Conservation (phyloP, 2,797 vertebrate genomes). For the Phalanger gymnotis region DNA sequence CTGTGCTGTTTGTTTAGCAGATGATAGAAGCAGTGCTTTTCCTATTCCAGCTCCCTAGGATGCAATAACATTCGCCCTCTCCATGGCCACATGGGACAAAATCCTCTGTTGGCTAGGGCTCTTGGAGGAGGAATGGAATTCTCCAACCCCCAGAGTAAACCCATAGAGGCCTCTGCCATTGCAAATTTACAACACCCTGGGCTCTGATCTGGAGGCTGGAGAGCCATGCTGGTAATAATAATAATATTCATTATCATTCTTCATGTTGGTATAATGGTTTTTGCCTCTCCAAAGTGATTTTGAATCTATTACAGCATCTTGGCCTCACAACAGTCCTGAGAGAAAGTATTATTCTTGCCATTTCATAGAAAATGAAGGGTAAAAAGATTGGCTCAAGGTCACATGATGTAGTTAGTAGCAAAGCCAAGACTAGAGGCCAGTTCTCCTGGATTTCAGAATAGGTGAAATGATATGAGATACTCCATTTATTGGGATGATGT, state of each 20-base stretch:
- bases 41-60: background rate
- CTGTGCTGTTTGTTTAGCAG: background rate
- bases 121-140: background rate
- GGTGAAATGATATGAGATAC: background rate
- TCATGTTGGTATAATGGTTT: background rate
- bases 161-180: background rate
- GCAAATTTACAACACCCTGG: background rate
- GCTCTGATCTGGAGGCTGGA: background rate
- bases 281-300: background rate
- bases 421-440: background rate
- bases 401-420: background rate
- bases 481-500: conserved; percentile 33
- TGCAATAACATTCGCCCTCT: background rate
- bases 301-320: background rate
- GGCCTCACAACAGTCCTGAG: background rate
- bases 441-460: background rate
- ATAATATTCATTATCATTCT: background rate
- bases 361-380: background rate
- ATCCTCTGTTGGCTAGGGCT: background rate
- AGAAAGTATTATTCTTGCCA: background rate
- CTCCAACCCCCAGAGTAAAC: background rate
- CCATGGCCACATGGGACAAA: background rate
- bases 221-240: fast-evolving
- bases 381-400: background rate
- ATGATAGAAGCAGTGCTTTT: background rate